Evolutionary conservation across 2,113 vertebrate species (phyloP), one percentile per base, ranked within the genome.

Genomic region (Sporophila hypoxantha): DNA sequence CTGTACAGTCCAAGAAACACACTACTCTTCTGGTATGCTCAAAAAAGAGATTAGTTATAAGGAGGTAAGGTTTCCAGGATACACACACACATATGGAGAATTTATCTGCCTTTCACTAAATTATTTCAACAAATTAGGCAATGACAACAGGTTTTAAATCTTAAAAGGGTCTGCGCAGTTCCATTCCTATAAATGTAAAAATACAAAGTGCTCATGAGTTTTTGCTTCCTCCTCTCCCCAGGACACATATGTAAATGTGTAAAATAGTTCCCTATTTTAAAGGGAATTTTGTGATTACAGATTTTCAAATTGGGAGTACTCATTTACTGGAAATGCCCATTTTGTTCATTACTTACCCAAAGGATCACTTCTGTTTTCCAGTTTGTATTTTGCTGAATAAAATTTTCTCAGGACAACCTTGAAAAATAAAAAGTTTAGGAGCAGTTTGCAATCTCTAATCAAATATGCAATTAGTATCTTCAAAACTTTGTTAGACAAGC

Each of bases 311-410:
- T 67, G 30, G 46, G 11, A 81, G 23, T 19, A 32, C 26, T 90
- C 4, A 18, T 76, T 71, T 75, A 39, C 32, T 73, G 44, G 34
- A 61, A 76, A 86, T 67, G 19, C n/a, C 25, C 22, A 9, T 82
- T 82, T 25, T 57, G 26, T 71, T 65, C 25, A 17, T 85, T 92
- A 95, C 93, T 96, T 95, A 96, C 95, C 73, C 19, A 80, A 79
- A 76, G 22, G 26, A 76, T 76, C 69, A 41, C 66, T 85, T 89
- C 30, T 39, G 19, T 70, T 62, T 77, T 18, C 74, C 74, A 88
- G 53, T 71, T 82, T 86, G 4, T 10, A 47, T 69, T 47, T n/a
- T 42, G 57, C 65, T 23, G 61, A 86, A 50, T 27, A 27, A 17
- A 92, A 1, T 85, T 90, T 93, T 41, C 15, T 62, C 65, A 23